phyloP scores from a whole-genome alignment of 2,888 invertebrate genomes.

The Dryobota labecula region DNA sequence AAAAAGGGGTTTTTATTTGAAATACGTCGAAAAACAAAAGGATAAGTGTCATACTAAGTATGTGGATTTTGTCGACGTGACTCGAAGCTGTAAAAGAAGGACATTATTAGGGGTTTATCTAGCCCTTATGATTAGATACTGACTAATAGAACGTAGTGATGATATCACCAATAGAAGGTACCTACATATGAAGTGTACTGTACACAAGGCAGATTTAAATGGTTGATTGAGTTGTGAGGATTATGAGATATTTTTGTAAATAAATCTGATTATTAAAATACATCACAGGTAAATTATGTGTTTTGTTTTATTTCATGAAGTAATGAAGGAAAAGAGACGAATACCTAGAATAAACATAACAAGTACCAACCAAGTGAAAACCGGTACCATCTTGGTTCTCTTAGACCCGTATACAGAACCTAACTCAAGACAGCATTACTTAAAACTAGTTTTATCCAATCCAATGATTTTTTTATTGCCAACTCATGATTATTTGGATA shows the following conservation, averaged over 20 bases:
- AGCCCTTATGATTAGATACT: background rate
- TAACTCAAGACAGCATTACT: too few species aligned
- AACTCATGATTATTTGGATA: too few species aligned
- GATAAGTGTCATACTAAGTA: too few species aligned
- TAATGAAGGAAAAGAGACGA: background rate
- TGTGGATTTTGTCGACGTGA: background rate
- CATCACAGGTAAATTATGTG: background rate
- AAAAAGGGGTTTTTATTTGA: background rate
- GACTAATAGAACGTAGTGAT: background rate
- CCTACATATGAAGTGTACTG: background rate
- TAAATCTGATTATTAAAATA: conserved; percentile 7
- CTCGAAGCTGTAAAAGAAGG: background rate
- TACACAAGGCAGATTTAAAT: background rate
- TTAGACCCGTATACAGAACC: background rate
- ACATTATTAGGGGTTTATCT: background rate
- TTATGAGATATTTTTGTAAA: background rate
- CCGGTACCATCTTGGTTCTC: too few species aligned
- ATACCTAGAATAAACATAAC: too few species aligned
- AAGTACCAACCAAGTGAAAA: background rate
- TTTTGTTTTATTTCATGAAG: conserved; percentile 8
- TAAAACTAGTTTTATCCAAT: too few species aligned
- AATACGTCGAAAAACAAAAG: background rate
- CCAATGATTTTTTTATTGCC: too few species aligned
- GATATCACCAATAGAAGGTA: background rate
- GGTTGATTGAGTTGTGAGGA: background rate